A percentile compares a stretch with the other conserved stretches of the same genome.
Evolutionary conservation across 2,113 vertebrate species (phyloP).

Genomic region (Thermophis baileyi): DNA sequence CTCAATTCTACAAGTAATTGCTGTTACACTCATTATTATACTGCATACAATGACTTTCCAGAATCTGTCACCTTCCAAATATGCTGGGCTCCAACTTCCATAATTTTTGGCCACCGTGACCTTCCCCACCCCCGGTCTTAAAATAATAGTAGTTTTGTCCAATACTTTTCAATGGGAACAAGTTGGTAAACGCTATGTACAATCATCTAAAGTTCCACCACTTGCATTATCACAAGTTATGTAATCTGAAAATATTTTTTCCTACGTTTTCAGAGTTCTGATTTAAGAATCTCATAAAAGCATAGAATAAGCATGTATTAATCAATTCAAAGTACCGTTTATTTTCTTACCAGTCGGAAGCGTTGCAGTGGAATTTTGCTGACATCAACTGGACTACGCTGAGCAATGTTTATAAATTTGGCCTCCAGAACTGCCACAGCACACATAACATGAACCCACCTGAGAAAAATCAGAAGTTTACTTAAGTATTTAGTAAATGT

Average conservation of each 20-base stretch:
- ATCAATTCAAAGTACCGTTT: not conserved
- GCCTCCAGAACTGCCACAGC: slow-evolving; percentile 94
- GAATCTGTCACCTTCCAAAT: not conserved
- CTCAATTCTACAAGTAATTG: not conserved
- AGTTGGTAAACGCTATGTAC: not conserved
- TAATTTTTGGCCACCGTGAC: not conserved
- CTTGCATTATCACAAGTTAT: not conserved
- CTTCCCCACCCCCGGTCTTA: not conserved
- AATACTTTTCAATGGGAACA: not conserved
- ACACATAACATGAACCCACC: slow-evolving; percentile 98
- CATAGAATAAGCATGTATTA: not conserved
- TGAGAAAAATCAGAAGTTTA: slow-evolving; percentile 51
- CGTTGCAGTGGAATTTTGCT: slow-evolving; percentile 88
- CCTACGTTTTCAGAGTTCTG: not conserved
- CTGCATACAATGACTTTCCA: not conserved
- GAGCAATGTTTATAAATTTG: slow-evolving; percentile 90
- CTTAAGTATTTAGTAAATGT: not conserved
- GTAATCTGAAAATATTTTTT: not conserved
- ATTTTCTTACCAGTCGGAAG: slow-evolving; percentile 86
- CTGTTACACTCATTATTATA: not conserved
- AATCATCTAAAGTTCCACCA: not conserved
- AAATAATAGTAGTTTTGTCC: not conserved
- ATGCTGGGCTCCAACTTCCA: not conserved
- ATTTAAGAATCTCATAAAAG: not conserved
- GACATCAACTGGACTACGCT: slow-evolving; percentile 90